Percentiles rank a stretch among this genome's conserved stretches.
Conservation (phyloP, 2,113 vertebrate genomes). For the Chlamydotis undulata region DNA sequence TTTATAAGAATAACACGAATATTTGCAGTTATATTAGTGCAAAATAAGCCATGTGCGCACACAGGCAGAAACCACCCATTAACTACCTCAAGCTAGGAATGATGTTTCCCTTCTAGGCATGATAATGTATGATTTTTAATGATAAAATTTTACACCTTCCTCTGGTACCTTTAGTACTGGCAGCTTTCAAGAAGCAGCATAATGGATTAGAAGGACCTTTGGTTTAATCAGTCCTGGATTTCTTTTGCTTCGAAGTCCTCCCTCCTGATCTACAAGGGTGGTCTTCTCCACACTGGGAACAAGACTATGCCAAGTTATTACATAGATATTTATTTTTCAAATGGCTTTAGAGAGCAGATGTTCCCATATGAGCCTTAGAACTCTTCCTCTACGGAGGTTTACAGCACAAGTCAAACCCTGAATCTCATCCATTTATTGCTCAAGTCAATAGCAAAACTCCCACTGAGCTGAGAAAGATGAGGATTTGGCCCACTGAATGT, state of each 20-base stretch:
- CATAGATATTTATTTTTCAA: not conserved
- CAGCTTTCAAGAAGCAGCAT: not conserved
- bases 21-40: not conserved
- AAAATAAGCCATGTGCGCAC: not conserved
- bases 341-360: conserved; percentile 16
- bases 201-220: not conserved
- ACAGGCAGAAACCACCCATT: not conserved
- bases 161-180: not conserved
- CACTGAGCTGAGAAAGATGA: not conserved
- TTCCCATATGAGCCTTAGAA: not conserved
- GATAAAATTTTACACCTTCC: not conserved
- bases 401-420: not conserved
- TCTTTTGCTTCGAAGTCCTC: not conserved
- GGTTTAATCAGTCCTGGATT: not conserved
- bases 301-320: conserved; percentile 23
- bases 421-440: not conserved
- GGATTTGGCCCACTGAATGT: not conserved
- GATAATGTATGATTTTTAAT: not conserved
- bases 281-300: conserved; percentile 13
- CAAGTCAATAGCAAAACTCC: not conserved
- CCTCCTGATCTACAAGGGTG: conserved; percentile 38
- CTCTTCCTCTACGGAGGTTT: not conserved
- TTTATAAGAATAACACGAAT: not conserved
- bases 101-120: not conserved
- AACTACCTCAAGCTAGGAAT: not conserved